Percentiles rank a stretch among this genome's conserved stretches.
Evolutionary conservation across 2,888 invertebrate genomes (phyloP).

Genomic region (Amaurobius ferox): DNA sequence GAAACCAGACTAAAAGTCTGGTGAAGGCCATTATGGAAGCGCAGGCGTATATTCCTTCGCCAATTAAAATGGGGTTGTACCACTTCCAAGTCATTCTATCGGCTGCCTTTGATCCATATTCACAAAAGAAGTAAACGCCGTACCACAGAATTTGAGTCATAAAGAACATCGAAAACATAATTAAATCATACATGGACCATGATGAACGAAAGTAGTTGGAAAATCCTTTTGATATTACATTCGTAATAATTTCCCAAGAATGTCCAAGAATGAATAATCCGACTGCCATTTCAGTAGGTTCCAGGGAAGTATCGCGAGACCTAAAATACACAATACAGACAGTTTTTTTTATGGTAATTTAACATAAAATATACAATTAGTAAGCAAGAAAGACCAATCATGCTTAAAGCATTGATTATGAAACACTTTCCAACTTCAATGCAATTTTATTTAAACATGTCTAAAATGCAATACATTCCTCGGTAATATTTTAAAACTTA

Average conservation of each 20-base stretch:
- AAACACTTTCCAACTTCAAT: too few species aligned
- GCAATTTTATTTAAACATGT: too few species aligned
- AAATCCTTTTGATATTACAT: slow-evolving; percentile 46
- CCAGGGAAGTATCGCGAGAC: slow-evolving; percentile 76
- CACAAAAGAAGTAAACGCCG: slow-evolving; percentile 83
- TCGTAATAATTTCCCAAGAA: slow-evolving; percentile 65
- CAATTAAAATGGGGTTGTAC: slow-evolving; percentile 82
- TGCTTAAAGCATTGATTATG: too few species aligned
- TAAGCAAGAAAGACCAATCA: too few species aligned
- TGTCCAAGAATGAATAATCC: slow-evolving; percentile 64
- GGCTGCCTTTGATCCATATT: slow-evolving; percentile 77
- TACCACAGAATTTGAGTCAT: slow-evolving; percentile 85
- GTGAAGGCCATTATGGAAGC: slow-evolving; percentile 84
- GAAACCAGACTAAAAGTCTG: slow-evolving; percentile 82
- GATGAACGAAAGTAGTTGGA: slow-evolving; percentile 61
- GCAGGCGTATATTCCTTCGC: slow-evolving; percentile 83
- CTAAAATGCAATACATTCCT: too few species aligned
- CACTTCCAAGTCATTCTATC: slow-evolving; percentile 84
- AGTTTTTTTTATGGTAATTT: too few species aligned
- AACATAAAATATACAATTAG: too few species aligned
- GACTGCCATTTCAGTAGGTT: slow-evolving; percentile 76
- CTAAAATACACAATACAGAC: slow-evolving; percentile 15
- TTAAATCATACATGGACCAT: slow-evolving; percentile 67
- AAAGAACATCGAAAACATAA: slow-evolving; percentile 75
- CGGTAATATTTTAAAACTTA: too few species aligned